Conservation (phyloP, 2,888 invertebrate genomes). For the Tolmerus cingulatus region DNA sequence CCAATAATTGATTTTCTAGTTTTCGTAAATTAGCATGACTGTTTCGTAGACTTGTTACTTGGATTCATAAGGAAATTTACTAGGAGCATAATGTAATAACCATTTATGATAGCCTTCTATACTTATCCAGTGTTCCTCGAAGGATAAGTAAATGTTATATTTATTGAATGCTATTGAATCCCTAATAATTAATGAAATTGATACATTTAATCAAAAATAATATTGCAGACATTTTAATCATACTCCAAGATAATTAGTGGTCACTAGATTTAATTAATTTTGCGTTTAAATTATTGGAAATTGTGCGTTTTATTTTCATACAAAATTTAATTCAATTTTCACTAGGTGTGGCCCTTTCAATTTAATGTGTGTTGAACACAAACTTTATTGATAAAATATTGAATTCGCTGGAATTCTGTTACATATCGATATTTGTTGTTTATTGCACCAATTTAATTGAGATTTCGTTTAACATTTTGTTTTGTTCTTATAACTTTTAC, state of each 20-base stretch:
- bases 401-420: background rate
- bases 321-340: background rate
- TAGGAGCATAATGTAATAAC: background rate
- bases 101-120: background rate
- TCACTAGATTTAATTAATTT: background rate
- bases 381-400: background rate
- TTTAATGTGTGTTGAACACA: background rate
- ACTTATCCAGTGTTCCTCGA: background rate
- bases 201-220: background rate
- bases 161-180: too few relatives aligned
- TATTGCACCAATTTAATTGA: too few relatives aligned
- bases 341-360: background rate
- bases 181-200: background rate
- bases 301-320: too few relatives aligned
- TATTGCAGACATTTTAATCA: background rate
- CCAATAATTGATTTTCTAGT: background rate
- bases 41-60: background rate
- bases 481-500: too few relatives aligned
- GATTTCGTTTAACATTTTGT: too few relatives aligned
- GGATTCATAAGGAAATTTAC: too few relatives aligned
- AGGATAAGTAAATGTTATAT: too few relatives aligned
- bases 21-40: background rate
- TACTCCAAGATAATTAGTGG: background rate
- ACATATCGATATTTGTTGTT: too few relatives aligned
- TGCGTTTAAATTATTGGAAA: background rate